These are phyloP conservation scores for Centropus unirufus DNA, from an alignment of 2,113 vertebrate genomes.

Conservation along the genomic window DNA sequence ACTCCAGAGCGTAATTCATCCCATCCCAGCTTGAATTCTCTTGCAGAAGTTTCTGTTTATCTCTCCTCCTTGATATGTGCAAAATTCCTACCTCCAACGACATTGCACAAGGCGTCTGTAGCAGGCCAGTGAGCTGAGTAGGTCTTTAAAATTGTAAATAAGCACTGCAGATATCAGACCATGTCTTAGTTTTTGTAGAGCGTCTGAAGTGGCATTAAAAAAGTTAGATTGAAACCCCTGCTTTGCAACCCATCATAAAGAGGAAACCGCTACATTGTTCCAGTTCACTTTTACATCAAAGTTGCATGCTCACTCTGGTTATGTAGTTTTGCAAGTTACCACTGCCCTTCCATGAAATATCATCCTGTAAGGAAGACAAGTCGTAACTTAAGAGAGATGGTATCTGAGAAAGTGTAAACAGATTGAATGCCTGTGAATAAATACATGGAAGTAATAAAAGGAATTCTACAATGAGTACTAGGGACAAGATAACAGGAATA, in stretches of 20 bases:
- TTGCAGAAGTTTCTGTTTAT: neutral
- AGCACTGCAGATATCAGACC: neutral
- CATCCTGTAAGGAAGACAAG: neutral
- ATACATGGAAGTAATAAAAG: neutral
- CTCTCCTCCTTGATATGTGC: neutral
- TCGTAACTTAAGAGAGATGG: neutral
- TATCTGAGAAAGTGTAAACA: neutral
- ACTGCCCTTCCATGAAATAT: neutral
- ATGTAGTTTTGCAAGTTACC: neutral
- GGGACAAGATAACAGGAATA: neutral
- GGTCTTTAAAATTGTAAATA: neutral
- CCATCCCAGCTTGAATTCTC: neutral
- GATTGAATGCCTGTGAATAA: neutral
- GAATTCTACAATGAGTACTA: neutral
- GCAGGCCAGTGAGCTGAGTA: neutral
- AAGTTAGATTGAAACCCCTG: neutral
- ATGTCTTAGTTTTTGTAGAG: neutral
- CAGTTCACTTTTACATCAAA: neutral
- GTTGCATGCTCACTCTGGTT: neutral
- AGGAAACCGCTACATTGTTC: neutral
- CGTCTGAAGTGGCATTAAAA: neutral
- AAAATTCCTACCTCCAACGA: neutral
- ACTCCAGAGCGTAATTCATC: neutral
- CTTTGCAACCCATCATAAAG: neutral
- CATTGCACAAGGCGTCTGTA: neutral